These are phyloP conservation scores for Drosophila subobscura DNA, from an alignment of 1,140 invertebrate genomes.

Conservation along the genomic window DNA sequence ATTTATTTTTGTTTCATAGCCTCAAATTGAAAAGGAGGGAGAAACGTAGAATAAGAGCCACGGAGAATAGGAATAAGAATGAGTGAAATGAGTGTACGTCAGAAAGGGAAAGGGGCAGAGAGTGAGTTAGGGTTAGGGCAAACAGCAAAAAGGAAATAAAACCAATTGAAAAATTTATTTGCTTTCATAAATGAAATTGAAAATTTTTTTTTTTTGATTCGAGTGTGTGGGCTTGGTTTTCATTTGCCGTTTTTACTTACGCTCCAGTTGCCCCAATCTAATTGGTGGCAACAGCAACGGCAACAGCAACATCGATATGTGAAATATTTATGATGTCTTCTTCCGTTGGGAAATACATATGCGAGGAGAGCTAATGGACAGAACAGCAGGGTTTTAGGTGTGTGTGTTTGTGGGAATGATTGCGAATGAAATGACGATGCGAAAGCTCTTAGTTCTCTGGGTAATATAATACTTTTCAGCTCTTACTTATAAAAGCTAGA, in stretches of 20 bases:
- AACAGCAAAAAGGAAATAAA: constrained; percentile 36
- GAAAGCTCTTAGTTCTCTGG: too few relatives aligned
- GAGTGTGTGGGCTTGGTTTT: constrained; percentile 25
- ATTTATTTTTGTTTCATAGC: constrained; percentile 51
- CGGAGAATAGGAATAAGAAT: too few relatives aligned
- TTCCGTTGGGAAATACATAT: not conserved
- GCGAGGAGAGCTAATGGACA: constrained; percentile 26
- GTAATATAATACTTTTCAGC: too few relatives aligned
- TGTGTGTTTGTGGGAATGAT: too few relatives aligned
- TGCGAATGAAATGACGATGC: too few relatives aligned
- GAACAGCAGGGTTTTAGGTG: too few relatives aligned
- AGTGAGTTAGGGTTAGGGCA: not conserved
- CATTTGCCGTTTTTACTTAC: constrained; percentile 25
- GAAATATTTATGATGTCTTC: constrained; percentile 33
- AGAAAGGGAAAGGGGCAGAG: not conserved
- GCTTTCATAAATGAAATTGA: constrained; percentile 72
- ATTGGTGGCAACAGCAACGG: constrained; percentile 31
- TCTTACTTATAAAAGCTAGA: too few relatives aligned
- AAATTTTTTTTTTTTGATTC: constrained; percentile 48
- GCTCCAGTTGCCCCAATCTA: constrained; percentile 31
- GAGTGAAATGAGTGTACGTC: constrained; percentile 7
- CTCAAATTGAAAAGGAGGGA: constrained; percentile 25
- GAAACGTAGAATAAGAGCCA: too few relatives aligned
- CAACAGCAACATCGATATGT: constrained; percentile 18
- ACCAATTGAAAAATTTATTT: constrained; percentile 72